A percentile compares a stretch with the other conserved stretches of the same genome.
These are phyloP conservation scores for Phylloscopus whistleri DNA, from an alignment of 2,113 vertebrate genomes.

Conservation along the genomic window DNA sequence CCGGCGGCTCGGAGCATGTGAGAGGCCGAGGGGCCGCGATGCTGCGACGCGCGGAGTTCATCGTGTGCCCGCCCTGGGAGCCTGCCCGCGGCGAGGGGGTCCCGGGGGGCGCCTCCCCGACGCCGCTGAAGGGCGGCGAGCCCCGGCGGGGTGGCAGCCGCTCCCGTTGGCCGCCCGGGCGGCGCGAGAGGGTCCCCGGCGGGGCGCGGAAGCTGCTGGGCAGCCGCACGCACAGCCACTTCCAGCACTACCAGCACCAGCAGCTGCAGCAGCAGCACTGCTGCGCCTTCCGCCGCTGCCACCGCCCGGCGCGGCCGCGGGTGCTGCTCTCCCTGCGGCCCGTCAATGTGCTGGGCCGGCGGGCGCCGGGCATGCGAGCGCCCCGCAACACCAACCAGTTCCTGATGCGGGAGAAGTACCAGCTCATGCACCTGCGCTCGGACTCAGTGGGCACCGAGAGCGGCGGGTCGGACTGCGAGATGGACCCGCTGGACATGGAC, in stretches of 20 bases:
- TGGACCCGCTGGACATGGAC: conserved; percentile 85
- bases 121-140: background rate
- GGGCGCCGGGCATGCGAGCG: conserved; percentile 82
- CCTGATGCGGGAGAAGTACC: conserved; percentile 87
- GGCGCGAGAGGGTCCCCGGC: conserved; percentile 29
- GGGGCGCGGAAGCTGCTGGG: conserved; percentile 26
- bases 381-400: conserved; percentile 90
- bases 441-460: conserved; percentile 86
- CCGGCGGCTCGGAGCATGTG: conserved; percentile 66
- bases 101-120: background rate
- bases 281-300: background rate
- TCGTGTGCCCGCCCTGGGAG: conserved; percentile 57
- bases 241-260: background rate
- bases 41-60: conserved; percentile 52
- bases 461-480: conserved; percentile 81
- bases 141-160: background rate
- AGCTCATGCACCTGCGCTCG: conserved; percentile 83
- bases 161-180: conserved; percentile 9
- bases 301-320: conserved; percentile 18
- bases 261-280: conserved; percentile 1
- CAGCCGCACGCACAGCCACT: conserved; percentile 8
- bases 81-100: background rate
- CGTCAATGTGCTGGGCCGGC: conserved; percentile 78
- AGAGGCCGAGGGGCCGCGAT: conserved; percentile 46
- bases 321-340: conserved; percentile 75